Evolutionary conservation across 2,888 invertebrate species (phyloP), one percentile per base, ranked within the genome.

Genomic region (Agriotes lineatus): DNA sequence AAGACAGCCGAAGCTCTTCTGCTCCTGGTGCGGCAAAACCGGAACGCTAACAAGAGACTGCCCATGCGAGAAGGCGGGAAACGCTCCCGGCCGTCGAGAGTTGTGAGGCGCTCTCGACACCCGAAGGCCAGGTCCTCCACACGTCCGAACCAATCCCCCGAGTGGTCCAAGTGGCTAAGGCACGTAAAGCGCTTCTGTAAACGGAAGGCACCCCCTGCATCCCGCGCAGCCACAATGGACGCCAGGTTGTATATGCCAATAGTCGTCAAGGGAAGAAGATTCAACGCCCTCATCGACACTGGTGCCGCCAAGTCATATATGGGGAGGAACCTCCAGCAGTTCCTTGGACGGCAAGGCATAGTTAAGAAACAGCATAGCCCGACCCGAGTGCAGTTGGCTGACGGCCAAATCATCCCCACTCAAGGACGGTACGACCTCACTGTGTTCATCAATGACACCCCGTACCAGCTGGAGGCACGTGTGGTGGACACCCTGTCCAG

Each of bases 41-140:
- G 75, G 72, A 0, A 33, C 62, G 2, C 56, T 70, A 0, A 37
- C 67, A 5, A 58, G 61, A 9, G 69, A 75, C 25, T 74, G 75
- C 42, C 25, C 0, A 14, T 72, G 71, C 48, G 25, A 39, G 5
- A 9, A 42, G 25, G 42, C 42, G 70, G 72, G 73, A 71, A 69
- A 72, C 67, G 62, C 3, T 0, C 16, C 4, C 18, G 2, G 48
- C n/a, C 1, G 22, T 18, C 20, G 2, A 6, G 25, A 50, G 14
- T 4, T 10, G n/a, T 18, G 56, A 48, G 69, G 67, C 65, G 18
- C 57, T 25, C 25, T 12, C 52, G n/a, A 16, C 37, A 19, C 2
- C 39, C 1, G 19, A 12, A 22, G 12, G 25, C 18, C 14, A 33
- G 3, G 50, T 20, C 18, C 18, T 50, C 4, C 35, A 6, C 22